Evolutionary conservation across 2,113 vertebrate genomes (phyloP).

Genomic region (Cephalophus harveyi): DNA sequence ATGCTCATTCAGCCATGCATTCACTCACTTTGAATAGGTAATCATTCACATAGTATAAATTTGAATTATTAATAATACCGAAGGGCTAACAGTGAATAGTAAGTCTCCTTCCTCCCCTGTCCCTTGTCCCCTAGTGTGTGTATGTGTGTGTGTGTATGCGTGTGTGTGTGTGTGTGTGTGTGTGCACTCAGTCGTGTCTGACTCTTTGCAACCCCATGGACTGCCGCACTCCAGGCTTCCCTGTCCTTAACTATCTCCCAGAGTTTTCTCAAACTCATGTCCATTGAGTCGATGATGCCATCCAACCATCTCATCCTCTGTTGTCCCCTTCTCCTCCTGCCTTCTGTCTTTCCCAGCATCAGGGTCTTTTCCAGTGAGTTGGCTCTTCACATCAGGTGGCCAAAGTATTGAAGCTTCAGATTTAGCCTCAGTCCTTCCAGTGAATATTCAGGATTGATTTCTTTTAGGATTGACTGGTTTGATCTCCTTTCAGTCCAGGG

Average conservation of each 20-base stretch:
- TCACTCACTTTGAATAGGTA: not conserved
- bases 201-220: not conserved
- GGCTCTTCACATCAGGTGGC: not conserved
- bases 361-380: not conserved
- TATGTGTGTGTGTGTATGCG: fast-evolving
- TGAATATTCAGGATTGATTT: not conserved
- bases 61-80: not conserved
- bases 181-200: not conserved
- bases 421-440: not conserved
- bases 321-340: not conserved
- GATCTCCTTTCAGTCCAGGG: not conserved
- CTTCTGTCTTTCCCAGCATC: not conserved
- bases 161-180: not conserved
- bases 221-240: not conserved
- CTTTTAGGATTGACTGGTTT: not conserved
- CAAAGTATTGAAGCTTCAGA: not conserved
- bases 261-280: not conserved
- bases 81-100: not conserved
- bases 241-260: not conserved
- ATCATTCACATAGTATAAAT: not conserved
- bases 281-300: not conserved
- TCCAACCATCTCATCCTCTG: not conserved
- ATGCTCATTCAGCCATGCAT: not conserved
- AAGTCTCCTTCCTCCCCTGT: not conserved
- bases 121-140: not conserved